Percentiles rank a stretch among this genome's conserved stretches.
Conservation (phyloP, 2,888 invertebrate genomes). For the Patella ulyssiponensis region DNA sequence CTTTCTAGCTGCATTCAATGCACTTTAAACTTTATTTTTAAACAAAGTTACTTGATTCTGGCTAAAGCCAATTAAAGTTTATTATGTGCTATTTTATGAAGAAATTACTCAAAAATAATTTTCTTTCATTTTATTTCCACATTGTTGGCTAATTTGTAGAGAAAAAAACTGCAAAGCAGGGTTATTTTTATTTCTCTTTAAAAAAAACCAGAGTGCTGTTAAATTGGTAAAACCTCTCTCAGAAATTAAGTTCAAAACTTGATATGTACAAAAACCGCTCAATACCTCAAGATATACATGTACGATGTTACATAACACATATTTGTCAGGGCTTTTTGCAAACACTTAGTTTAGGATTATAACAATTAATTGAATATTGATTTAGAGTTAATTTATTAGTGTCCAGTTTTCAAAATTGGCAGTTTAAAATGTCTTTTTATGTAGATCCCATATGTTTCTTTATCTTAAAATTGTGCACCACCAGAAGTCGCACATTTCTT, state of each 20-base stretch:
- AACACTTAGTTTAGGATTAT: too few relatives aligned
- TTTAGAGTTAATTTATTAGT: too few relatives aligned
- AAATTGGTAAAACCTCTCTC: neutral
- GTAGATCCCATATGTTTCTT: too few relatives aligned
- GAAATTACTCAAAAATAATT: too few relatives aligned
- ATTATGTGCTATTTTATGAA: too few relatives aligned
- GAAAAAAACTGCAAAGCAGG: constrained; percentile 4
- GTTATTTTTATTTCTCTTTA: neutral
- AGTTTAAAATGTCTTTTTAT: too few relatives aligned
- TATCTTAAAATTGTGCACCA: too few relatives aligned
- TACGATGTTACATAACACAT: neutral
- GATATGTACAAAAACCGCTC: constrained; percentile 8
- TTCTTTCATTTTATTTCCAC: neutral
- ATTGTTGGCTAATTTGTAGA: constrained; percentile 7
- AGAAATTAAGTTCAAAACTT: constrained; percentile 9
- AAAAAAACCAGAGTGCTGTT: constrained; percentile 7
- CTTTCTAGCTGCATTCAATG: constrained; percentile 7
- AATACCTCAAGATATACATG: neutral
- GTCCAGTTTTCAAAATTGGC: too few relatives aligned
- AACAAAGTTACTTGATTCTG: too few relatives aligned
- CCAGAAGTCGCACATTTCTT: too few relatives aligned
- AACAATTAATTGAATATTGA: too few relatives aligned
- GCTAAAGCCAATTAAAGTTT: too few relatives aligned
- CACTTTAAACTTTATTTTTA: neutral
- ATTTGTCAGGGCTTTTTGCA: constrained; percentile 5